Conservation (phyloP, 2,113 vertebrate species). For the Taurulus bubalis region DNA sequence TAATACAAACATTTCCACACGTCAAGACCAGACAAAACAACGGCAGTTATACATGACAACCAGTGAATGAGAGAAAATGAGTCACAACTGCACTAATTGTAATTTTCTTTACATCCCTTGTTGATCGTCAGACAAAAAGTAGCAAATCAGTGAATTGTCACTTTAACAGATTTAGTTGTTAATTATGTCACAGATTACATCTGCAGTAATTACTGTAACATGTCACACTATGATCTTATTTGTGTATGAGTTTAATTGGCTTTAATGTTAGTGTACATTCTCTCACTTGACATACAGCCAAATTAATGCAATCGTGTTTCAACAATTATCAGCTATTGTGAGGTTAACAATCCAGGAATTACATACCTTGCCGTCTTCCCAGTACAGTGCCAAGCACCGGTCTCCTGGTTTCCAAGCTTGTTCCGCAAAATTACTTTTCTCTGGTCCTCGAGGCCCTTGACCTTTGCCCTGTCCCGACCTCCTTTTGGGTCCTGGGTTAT, state of each 20-base stretch:
- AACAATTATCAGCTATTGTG: background rate
- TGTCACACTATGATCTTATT: background rate
- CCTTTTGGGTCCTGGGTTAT: slow-evolving; percentile 88
- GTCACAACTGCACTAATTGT: background rate
- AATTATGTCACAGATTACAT: background rate
- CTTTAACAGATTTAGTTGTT: background rate
- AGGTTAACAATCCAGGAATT: background rate
- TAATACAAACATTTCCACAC: slow-evolving; percentile 18
- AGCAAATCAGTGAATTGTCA: background rate
- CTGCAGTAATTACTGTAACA: background rate
- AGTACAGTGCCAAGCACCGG: slow-evolving; percentile 96
- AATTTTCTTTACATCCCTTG: background rate
- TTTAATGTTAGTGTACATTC: background rate
- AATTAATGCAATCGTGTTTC: background rate
- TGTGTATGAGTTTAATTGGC: background rate
- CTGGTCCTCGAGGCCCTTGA: slow-evolving; percentile 85
- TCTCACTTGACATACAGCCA: background rate
- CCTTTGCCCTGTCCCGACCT: slow-evolving; percentile 86
- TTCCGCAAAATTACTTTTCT: slow-evolving; percentile 77
- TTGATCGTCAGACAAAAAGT: background rate
- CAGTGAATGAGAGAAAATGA: slow-evolving; percentile 1
- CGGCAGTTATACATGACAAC: slow-evolving; percentile 17
- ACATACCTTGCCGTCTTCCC: slow-evolving; percentile 98
- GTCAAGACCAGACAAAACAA: background rate
- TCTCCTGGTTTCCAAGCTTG: slow-evolving; percentile 92